These are phyloP conservation scores for Sander lucioperca DNA, from an alignment of 2,113 vertebrate genomes.

Conservation along the genomic window DNA sequence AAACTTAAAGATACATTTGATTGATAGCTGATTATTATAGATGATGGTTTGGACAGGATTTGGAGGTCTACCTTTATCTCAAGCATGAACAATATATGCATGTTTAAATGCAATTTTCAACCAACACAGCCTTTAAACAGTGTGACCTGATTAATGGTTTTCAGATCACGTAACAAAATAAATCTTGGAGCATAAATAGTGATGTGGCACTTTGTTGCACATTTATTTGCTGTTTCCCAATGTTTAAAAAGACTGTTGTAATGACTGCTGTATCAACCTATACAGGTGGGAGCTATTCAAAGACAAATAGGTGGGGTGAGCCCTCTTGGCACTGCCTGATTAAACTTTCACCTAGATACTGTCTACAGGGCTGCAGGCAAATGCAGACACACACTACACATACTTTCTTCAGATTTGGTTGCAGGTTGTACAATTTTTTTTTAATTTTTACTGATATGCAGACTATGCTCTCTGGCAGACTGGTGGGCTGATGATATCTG, in stretches of 20 bases:
- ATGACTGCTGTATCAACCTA: not conserved
- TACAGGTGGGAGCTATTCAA: slow-evolving; percentile 12
- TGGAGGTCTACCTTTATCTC: not conserved
- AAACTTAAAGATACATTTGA: not conserved
- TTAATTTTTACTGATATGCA: not conserved
- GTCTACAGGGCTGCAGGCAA: not conserved
- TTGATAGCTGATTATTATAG: not conserved
- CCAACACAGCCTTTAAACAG: not conserved
- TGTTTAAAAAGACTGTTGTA: not conserved
- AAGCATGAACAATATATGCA: not conserved
- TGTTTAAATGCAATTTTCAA: not conserved
- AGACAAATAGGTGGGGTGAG: slow-evolving; percentile 23
- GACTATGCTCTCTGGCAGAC: not conserved
- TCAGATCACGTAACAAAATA: not conserved
- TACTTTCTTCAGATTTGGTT: not conserved
- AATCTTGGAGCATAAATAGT: no score
- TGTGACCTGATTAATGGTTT: not conserved
- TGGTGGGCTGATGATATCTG: slow-evolving; percentile 23
- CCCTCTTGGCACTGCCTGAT: not conserved
- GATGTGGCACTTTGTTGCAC: not conserved
- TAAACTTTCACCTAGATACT: slow-evolving; percentile 39
- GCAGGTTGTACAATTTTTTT: not conserved
- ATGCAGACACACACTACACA: not conserved
- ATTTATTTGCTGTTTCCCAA: not conserved
- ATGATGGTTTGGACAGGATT: not conserved